A percentile compares a stretch with the other conserved stretches of the same genome.
Conservation (phyloP, 2,797 vertebrate genomes). For the Silurus lanzhouensis region DNA sequence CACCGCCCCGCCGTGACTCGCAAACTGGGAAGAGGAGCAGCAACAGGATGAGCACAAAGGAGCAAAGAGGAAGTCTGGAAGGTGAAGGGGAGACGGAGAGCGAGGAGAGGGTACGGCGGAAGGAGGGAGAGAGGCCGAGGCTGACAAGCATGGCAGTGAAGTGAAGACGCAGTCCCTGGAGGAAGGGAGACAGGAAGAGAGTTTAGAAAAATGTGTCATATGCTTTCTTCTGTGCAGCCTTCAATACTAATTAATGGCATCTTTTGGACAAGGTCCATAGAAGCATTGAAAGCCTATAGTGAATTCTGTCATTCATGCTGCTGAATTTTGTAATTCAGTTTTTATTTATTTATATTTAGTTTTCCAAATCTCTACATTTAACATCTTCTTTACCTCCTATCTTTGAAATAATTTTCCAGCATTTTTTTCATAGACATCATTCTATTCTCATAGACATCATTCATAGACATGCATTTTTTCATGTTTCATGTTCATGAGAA, state of each 20-base stretch:
- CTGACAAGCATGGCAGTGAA: constrained; percentile 81
- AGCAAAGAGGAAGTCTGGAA: constrained; percentile 51
- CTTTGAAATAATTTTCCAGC: background rate
- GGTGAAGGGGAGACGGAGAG: constrained; percentile 53
- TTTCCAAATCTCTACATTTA: constrained; percentile 11
- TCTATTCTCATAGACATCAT: background rate
- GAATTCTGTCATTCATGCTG: background rate
- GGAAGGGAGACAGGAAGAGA: constrained; percentile 35
- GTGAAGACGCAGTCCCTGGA: constrained; percentile 78
- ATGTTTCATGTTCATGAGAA: background rate
- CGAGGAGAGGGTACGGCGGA: constrained; percentile 64
- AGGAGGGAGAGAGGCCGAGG: constrained; percentile 72
- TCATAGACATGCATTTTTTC: background rate
- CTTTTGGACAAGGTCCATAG: constrained; percentile 34
- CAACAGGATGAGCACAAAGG: constrained; percentile 55
- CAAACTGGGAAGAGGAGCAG: constrained; percentile 68
- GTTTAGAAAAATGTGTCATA: constrained; percentile 36
- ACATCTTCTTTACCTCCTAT: background rate
- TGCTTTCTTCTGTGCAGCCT: constrained; percentile 27
- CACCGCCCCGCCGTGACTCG: constrained; percentile 70
- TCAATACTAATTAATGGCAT: constrained; percentile 43
- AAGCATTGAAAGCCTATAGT: constrained; percentile 5
- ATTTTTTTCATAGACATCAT: background rate
- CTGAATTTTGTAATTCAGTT: constrained; percentile 6
- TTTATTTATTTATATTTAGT: background rate